Evolutionary conservation across 1,140 invertebrate genomes (phyloP).

Genomic region (Reticulitermes speratus): DNA sequence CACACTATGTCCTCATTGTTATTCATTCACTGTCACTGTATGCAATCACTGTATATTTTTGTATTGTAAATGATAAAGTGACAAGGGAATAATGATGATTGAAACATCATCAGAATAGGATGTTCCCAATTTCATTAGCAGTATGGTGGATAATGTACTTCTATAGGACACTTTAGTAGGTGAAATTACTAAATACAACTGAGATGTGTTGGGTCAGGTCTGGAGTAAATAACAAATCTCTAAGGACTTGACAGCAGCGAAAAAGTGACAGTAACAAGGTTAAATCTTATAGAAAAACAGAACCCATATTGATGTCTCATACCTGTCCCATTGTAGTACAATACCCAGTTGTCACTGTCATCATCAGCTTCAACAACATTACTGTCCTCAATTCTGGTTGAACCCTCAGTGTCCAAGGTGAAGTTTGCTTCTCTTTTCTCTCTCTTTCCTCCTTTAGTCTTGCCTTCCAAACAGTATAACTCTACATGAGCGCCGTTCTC

Average conservation of each 20-base stretch:
- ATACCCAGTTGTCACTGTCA: slow-evolving; percentile 56
- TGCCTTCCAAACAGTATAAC: slow-evolving; percentile 60
- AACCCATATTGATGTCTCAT: neutral
- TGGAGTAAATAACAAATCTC: too few species aligned
- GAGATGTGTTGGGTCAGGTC: neutral
- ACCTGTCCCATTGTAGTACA: slow-evolving; percentile 79
- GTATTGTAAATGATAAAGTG: too few species aligned
- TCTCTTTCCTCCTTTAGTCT: slow-evolving; percentile 39
- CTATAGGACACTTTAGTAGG: too few species aligned
- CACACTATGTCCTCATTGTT: too few species aligned
- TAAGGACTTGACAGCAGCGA: neutral
- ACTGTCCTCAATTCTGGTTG: slow-evolving; percentile 39
- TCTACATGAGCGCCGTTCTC: slow-evolving; percentile 65
- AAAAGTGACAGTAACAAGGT: neutral
- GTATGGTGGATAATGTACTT: too few species aligned
- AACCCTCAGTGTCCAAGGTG: slow-evolving; percentile 37
- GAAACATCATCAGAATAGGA: too few species aligned
- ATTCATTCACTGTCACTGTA: too few species aligned
- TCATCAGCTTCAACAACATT: slow-evolving; percentile 47
- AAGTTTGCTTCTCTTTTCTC: slow-evolving; percentile 40
- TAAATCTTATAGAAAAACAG: neutral
- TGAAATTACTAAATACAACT: neutral
- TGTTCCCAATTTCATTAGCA: too few species aligned
- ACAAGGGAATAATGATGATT: too few species aligned
- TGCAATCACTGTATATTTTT: too few species aligned